Conservation (phyloP, 2,888 invertebrate genomes). For the Plebejus argus region DNA sequence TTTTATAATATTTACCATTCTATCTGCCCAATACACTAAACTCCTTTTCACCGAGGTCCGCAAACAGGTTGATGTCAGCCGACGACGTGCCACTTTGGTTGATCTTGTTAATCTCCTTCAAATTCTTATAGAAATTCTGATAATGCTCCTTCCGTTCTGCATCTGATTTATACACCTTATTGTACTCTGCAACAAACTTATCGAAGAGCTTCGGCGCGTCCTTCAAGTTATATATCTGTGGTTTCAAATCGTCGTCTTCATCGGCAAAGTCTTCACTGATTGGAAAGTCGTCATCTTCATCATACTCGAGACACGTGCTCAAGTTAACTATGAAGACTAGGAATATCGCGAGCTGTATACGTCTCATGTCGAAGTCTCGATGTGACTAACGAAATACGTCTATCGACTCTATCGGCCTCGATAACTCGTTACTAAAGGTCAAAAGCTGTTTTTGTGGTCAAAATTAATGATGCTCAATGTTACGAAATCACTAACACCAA, state of each 20-base stretch:
- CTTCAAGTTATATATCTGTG: conserved; percentile 54
- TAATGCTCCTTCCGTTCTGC: conserved; percentile 53
- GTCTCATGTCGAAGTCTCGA: conserved; percentile 40
- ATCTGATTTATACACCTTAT: conserved; percentile 54
- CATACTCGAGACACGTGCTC: conserved; percentile 37
- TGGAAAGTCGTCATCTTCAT: conserved; percentile 37
- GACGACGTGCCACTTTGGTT: conserved; percentile 49
- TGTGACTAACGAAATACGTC: not conserved
- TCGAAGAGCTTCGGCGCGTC: conserved; percentile 55
- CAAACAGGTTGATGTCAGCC: conserved; percentile 58
- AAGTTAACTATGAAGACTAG: conserved; percentile 37
- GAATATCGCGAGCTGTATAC: conserved; percentile 37
- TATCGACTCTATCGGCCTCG: conserved; percentile 35
- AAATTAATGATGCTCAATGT: conserved; percentile 19
- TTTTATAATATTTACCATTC: not conserved
- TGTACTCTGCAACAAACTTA: conserved; percentile 53
- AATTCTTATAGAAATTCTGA: conserved; percentile 53
- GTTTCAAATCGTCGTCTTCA: conserved; percentile 42
- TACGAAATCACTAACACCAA: conserved; percentile 18
- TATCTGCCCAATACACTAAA: conserved; percentile 37
- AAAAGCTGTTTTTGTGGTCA: conserved; percentile 29
- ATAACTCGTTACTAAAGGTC: conserved; percentile 39
- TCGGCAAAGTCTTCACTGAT: conserved; percentile 34
- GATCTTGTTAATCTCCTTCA: conserved; percentile 56
- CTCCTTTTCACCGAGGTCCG: conserved; percentile 54